Base-by-base conservation (phyloP, 2,113 vertebrate species). In the Brachyistius frenatus region DNA sequence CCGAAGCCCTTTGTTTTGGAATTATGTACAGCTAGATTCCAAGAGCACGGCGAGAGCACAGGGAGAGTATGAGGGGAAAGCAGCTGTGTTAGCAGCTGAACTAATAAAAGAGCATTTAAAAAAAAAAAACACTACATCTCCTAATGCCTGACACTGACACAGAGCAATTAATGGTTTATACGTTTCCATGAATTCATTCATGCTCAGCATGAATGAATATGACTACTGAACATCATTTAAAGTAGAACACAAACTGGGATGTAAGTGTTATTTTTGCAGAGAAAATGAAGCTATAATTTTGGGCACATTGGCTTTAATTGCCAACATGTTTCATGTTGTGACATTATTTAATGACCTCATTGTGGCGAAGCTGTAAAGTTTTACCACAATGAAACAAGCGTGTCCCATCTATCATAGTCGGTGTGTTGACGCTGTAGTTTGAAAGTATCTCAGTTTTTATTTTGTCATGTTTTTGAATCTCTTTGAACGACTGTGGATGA, bases 41-140 rank as follows among this genome's bases (percentile, higher is more conserved):
- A 60, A 56, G 57, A 85, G 80, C 63, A 54, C 47, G 36, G 50
- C n/a, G 63, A 31, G 35, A 84, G 80, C 50, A 56, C 47, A 36
- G 68, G 70, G 58, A 78, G 70, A 67, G 69, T 5, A 10, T 54
- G 60, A 14, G 54, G 73, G 73, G 66, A 66, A 85, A 86, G 68
- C 85, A 85, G 84, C 67, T 86, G 81, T 85, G 70, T 76, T 82
- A 78, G 75, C 77, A 86, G 74, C 83, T 79, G 76, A 86, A 89
- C 65, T 69, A 77, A 72, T 81, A 76, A 87, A 83, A 88, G 68
- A 88, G 66, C 80, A 79, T 80, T 72, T 77, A 87, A 84, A 86
- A 71, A 70, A 70, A 70, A 70, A 57, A 83, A 76, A 57, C 44
- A 66, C 69, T 14, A 1, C 14, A 16, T 86, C 66, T 64, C 73